Conservation (phyloP, 2,113 vertebrate genomes). For the Ariopsis seemanni region DNA sequence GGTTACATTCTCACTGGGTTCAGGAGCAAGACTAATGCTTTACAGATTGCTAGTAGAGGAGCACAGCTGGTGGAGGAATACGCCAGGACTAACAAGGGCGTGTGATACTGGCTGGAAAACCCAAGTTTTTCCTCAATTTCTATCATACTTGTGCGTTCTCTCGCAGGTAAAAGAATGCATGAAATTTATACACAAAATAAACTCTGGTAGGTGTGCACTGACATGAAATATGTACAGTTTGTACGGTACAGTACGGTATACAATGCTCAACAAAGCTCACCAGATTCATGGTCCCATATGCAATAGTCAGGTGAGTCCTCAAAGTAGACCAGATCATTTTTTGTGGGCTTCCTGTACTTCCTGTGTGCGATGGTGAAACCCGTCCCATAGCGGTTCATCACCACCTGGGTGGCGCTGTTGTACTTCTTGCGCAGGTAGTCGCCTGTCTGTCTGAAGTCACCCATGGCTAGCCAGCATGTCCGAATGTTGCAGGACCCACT, state of each 20-base stretch:
- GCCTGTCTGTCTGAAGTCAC: slow-evolving; percentile 90
- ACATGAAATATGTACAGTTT: neutral
- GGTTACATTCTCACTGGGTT: slow-evolving; percentile 45
- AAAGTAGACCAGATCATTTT: slow-evolving; percentile 93
- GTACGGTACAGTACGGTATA: neutral
- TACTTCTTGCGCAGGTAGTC: slow-evolving; percentile 90
- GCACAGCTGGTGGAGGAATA: slow-evolving; percentile 19
- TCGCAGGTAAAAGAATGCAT: neutral
- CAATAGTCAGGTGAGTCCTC: slow-evolving; percentile 98
- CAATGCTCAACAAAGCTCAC: slow-evolving; percentile 65
- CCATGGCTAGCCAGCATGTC: slow-evolving; percentile 94
- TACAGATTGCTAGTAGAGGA: slow-evolving; percentile 38
- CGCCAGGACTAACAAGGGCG: slow-evolving; percentile 7
- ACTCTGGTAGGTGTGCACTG: neutral
- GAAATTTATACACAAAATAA: neutral
- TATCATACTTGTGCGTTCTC: neutral
- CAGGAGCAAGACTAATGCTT: slow-evolving; percentile 48
- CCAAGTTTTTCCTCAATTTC: neutral
- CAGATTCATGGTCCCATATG: slow-evolving; percentile 86
- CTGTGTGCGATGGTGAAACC: slow-evolving; percentile 86
- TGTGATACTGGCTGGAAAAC: slow-evolving; percentile 22
- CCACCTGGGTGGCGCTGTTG: slow-evolving; percentile 88
- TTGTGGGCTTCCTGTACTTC: slow-evolving; percentile 86
- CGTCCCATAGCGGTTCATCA: slow-evolving; percentile 93
- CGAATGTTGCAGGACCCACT: slow-evolving; percentile 93